Evolutionary conservation across 2,797 vertebrate species (phyloP).

Genomic region (Gobionotothen gibberifrons): DNA sequence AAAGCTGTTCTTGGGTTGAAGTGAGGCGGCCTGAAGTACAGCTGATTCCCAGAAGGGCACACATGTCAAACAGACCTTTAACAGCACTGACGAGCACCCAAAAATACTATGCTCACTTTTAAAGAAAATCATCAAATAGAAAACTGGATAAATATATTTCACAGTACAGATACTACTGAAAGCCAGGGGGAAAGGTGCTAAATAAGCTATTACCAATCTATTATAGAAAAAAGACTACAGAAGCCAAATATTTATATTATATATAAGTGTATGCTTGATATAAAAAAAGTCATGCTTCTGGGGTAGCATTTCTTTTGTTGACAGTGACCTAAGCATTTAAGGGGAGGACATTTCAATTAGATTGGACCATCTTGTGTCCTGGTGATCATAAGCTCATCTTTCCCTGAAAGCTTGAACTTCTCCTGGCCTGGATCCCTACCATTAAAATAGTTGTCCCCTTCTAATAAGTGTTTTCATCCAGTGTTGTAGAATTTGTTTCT

Average conservation of each 20-base stretch:
- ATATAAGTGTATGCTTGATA: background rate
- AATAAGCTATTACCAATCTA: background rate
- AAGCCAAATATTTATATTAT: background rate
- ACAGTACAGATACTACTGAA: background rate
- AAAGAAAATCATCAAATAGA: background rate
- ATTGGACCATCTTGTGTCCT: background rate
- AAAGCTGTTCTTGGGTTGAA: conserved; percentile 69
- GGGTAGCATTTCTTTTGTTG: background rate
- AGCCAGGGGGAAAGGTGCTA: background rate
- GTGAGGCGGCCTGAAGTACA: conserved; percentile 44
- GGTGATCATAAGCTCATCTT: conserved; percentile 30
- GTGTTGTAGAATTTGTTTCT: background rate
- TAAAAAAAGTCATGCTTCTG: conserved; percentile 1
- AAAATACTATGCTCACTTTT: background rate
- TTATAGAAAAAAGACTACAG: background rate
- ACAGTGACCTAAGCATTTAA: conserved; percentile 11
- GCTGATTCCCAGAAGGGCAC: conserved; percentile 66
- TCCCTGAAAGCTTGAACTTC: conserved; percentile 9
- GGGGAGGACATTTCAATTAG: conserved; percentile 2
- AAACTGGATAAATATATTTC: background rate
- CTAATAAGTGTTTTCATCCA: background rate
- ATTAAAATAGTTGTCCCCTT: background rate
- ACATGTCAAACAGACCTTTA: conserved; percentile 36
- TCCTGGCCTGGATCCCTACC: conserved; percentile 5
- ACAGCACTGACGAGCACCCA: conserved; percentile 4